Conservation (phyloP, 2,888 invertebrate genomes). For the Pammene fasciana region DNA sequence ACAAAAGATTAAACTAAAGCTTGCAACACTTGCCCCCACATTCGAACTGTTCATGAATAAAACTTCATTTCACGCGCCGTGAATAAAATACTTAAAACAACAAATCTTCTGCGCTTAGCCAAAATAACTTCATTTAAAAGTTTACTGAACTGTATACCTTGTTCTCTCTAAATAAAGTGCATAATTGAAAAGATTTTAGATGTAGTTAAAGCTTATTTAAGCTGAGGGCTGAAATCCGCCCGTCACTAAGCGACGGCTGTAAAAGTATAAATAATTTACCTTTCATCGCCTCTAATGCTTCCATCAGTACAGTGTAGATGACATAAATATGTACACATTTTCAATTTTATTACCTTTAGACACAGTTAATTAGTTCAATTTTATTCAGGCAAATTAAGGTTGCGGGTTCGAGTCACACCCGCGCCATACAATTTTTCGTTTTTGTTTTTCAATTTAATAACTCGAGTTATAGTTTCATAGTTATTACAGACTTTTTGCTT, state of each 20-base stretch:
- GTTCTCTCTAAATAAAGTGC: neutral
- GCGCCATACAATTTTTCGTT: too few species aligned
- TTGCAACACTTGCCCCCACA: conserved; percentile 53
- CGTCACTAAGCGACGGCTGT: neutral
- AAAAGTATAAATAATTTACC: conserved; percentile 36
- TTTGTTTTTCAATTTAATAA: too few species aligned
- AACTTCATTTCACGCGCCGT: conserved; percentile 66
- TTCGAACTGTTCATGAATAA: conserved; percentile 50
- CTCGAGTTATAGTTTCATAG: too few species aligned
- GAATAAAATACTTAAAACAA: conserved; percentile 44
- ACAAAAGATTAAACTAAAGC: conserved; percentile 12
- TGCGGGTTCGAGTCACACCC: too few species aligned
- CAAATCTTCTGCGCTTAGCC: neutral
- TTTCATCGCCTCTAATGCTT: conserved; percentile 51
- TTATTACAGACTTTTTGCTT: too few species aligned
- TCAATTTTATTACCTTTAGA: too few species aligned
- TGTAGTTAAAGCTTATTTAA: too few species aligned
- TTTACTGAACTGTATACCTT: neutral
- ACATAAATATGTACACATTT: neutral
- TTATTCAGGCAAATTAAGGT: too few species aligned
- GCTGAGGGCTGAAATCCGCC: neutral
- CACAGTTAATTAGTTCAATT: too few species aligned
- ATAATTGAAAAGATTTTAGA: neutral
- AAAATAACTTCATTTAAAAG: neutral
- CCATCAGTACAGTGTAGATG: conserved; percentile 39